These are phyloP conservation scores for Abscondita cerata DNA, from an alignment of 2,888 invertebrate species.

Conservation along the genomic window DNA sequence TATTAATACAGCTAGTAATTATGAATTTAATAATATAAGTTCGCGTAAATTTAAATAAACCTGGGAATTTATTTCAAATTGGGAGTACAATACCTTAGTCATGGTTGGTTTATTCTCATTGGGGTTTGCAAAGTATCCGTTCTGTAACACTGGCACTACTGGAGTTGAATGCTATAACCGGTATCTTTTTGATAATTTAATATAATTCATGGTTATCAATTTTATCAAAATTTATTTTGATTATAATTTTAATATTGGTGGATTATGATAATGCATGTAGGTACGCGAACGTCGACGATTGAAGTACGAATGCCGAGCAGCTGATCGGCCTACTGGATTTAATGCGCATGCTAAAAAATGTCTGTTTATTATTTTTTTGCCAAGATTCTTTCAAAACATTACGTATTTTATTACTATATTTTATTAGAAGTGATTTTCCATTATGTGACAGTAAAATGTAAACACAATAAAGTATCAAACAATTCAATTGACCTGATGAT, in stretches of 20 bases:
- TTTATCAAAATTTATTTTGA: background rate
- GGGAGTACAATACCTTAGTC: constrained; percentile 8
- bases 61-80: background rate
- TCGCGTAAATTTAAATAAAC: no score
- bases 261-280: background rate
- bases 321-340: background rate
- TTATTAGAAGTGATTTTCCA: no score
- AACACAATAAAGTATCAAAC: no score
- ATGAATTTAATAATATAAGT: no score
- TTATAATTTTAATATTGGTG: background rate
- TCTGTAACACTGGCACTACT: background rate
- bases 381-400: no score
- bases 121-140: background rate
- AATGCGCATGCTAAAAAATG: background rate
- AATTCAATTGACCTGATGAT: no score
- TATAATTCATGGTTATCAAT: constrained; percentile 7
- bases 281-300: background rate
- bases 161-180: constrained; percentile 4
- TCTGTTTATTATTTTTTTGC: no score
- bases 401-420: no score
- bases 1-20: no score
- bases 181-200: constrained; percentile 1
- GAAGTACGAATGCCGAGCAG: background rate
- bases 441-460: no score
- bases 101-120: constrained; percentile 4